A percentile compares a stretch with the other conserved stretches of the same genome.
Evolutionary conservation across 2,797 vertebrate species (phyloP).

Genomic region (Halcyon badia): DNA sequence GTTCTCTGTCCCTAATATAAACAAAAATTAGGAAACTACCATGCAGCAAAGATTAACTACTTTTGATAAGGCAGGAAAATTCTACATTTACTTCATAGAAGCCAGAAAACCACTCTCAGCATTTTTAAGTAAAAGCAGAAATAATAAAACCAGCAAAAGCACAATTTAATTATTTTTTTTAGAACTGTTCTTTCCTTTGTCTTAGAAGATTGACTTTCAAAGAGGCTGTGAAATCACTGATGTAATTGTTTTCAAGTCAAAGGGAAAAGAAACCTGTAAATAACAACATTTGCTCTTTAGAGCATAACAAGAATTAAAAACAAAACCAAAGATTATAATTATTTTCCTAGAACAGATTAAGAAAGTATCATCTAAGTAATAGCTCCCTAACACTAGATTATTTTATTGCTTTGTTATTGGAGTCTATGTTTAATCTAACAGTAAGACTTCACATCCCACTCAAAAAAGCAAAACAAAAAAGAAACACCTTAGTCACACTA

Average conservation of each 20-base stretch:
- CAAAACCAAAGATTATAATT: neutral
- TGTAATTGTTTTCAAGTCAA: conserved; percentile 26
- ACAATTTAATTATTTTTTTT: conserved; percentile 37
- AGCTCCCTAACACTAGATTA: neutral
- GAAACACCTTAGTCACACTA: neutral
- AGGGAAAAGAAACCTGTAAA: conserved; percentile 36
- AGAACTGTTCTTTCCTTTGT: conserved; percentile 22
- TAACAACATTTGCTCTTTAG: conserved; percentile 29
- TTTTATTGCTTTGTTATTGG: neutral
- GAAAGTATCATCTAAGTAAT: neutral
- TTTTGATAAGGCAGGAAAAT: conserved; percentile 21
- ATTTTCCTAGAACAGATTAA: neutral
- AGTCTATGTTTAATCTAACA: neutral
- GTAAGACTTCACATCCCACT: neutral
- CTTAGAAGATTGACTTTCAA: conserved; percentile 68
- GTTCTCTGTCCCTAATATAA: neutral
- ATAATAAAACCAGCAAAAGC: conserved; percentile 52
- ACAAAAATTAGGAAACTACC: neutral
- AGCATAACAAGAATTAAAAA: neutral
- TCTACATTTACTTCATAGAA: neutral
- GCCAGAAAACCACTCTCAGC: conserved; percentile 43
- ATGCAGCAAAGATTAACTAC: conserved; percentile 7
- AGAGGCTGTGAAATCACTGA: conserved; percentile 52
- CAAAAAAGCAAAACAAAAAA: neutral
- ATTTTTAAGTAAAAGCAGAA: conserved; percentile 68